These are phyloP conservation scores for Oncopeltus fasciatus DNA, from an alignment of 1,140 invertebrate species.

Conservation along the genomic window DNA sequence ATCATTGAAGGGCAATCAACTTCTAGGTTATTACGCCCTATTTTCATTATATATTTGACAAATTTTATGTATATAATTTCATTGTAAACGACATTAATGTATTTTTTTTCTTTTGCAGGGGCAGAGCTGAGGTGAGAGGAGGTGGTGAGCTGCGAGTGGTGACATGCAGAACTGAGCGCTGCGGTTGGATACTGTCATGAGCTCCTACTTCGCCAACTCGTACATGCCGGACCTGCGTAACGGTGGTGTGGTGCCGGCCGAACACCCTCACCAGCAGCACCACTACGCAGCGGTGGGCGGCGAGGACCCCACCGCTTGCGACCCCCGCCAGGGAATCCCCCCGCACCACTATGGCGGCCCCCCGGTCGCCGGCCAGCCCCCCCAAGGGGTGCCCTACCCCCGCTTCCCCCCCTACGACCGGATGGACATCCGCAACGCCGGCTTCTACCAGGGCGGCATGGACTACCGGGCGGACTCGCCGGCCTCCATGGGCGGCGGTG, in stretches of 20 bases:
- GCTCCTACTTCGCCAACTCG: slow-evolving; percentile 82
- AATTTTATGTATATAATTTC: too few species aligned
- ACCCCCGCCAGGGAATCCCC: slow-evolving; percentile 44
- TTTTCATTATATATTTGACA: too few species aligned
- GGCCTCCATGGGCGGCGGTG: slow-evolving; percentile 48
- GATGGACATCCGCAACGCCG: slow-evolving; percentile 60
- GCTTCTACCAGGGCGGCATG: slow-evolving; percentile 54
- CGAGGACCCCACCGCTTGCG: slow-evolving; percentile 51
- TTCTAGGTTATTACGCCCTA: too few species aligned
- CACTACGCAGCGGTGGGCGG: slow-evolving; percentile 56
- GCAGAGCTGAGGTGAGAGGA: too few species aligned
- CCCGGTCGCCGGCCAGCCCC: slow-evolving; percentile 43
- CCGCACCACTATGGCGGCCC: slow-evolving; percentile 57
- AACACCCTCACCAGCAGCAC: slow-evolving; percentile 57
- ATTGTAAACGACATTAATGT: too few species aligned
- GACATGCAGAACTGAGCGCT: slow-evolving; percentile 13
- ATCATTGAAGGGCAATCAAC: too few species aligned
- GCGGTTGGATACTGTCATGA: slow-evolving; percentile 42
- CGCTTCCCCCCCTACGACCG: slow-evolving; percentile 86
- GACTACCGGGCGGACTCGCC: slow-evolving; percentile 67
- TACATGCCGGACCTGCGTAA: slow-evolving; percentile 82
- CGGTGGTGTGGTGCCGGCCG: slow-evolving; percentile 44
- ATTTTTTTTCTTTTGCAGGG: slow-evolving; percentile 12
- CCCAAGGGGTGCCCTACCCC: slow-evolving; percentile 73
- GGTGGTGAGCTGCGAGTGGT: slow-evolving; percentile 12